These are phyloP conservation scores for Cheilosia urbana DNA, from an alignment of 2,888 invertebrate species.

Conservation along the genomic window DNA sequence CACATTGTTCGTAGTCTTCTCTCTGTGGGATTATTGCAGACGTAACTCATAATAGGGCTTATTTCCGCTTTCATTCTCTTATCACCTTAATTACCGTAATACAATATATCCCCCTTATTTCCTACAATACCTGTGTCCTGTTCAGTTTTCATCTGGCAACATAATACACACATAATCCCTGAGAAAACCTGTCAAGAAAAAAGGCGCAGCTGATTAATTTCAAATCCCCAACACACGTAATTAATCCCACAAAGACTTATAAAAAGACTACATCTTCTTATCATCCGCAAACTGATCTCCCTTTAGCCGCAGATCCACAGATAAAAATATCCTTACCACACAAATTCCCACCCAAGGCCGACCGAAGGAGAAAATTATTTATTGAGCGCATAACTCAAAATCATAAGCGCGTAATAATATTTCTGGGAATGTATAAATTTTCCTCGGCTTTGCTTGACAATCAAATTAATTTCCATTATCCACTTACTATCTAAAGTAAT, in stretches of 20 bases:
- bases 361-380: constrained; percentile 35
- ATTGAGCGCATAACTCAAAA: constrained; percentile 46
- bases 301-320: constrained; percentile 4
- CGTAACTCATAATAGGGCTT: too few relatives aligned
- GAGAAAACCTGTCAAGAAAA: constrained; percentile 28
- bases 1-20: too few relatives aligned
- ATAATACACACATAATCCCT: constrained; percentile 9
- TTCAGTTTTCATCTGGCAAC: neutral
- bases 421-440: constrained; percentile 16
- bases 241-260: constrained; percentile 27
- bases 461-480: constrained; percentile 63
- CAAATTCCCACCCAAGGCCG: neutral
- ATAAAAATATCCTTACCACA: constrained; percentile 1
- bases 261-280: constrained; percentile 16
- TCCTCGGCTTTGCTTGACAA: constrained; percentile 15
- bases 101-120: neutral
- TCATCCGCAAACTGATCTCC: constrained; percentile 4
- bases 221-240: constrained; percentile 25
- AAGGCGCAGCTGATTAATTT: constrained; percentile 35
- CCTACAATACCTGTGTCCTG: neutral
- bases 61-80: too few relatives aligned
- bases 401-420: constrained; percentile 32
- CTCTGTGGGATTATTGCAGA: too few relatives aligned
- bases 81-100: too few relatives aligned
- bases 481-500: constrained; percentile 58